Evolutionary conservation across 2,888 invertebrate genomes (phyloP).

Genomic region (Watsonalla binaria): DNA sequence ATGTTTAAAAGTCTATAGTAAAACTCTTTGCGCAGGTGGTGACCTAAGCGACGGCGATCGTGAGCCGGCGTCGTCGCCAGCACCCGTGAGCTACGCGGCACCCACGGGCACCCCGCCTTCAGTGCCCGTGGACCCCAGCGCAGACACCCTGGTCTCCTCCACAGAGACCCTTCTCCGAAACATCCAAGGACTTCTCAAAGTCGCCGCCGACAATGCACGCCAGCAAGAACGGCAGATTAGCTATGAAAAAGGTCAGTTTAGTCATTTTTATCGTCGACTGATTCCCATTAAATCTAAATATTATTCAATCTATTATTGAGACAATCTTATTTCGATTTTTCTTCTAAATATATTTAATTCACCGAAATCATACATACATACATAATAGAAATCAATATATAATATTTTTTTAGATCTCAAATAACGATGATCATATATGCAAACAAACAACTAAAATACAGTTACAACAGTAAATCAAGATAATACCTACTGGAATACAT

Average conservation of each 20-base stretch:
- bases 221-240: slow-evolving; percentile 97
- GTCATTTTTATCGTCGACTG: neutral
- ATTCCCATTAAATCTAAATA: too few species aligned
- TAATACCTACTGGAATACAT: too few species aligned
- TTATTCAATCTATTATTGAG: too few species aligned
- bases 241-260: slow-evolving; percentile 93
- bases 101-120: slow-evolving; percentile 78
- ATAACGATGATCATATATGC: too few species aligned
- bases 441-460: too few species aligned
- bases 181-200: slow-evolving; percentile 96
- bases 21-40: slow-evolving; percentile 51
- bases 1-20: neutral
- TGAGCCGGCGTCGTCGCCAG: slow-evolving; percentile 80
- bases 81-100: slow-evolving; percentile 90
- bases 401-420: too few species aligned
- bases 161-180: slow-evolving; percentile 96
- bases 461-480: too few species aligned
- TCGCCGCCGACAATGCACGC: slow-evolving; percentile 97
- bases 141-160: slow-evolving; percentile 83
- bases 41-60: slow-evolving; percentile 88
- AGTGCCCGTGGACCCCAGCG: slow-evolving; percentile 66
- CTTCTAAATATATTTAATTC: too few species aligned
- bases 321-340: too few species aligned
- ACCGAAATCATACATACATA: too few species aligned
- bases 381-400: too few species aligned